Conservation (phyloP, 2,888 invertebrate genomes). For the Ormyrus labotus region DNA sequence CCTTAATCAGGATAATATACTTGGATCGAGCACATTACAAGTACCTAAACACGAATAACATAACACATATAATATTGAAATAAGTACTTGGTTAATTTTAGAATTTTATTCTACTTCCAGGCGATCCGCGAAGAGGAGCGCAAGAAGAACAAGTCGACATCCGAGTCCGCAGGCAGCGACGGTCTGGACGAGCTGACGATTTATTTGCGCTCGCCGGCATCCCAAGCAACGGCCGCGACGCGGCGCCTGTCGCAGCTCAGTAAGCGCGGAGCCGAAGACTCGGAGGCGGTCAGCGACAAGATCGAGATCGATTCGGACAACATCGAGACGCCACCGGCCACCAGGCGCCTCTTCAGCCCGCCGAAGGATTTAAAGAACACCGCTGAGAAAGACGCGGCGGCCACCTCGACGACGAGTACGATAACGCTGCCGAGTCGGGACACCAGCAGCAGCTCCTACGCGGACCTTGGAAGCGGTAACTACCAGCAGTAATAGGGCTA, state of each 20-base stretch:
- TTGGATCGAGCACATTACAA: conserved; percentile 74
- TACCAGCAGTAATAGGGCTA: background rate
- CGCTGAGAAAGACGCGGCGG: conserved; percentile 66
- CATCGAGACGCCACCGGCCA: conserved; percentile 92
- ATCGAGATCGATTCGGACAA: conserved; percentile 93
- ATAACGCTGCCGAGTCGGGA: conserved; percentile 60
- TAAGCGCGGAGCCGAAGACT: conserved; percentile 61
- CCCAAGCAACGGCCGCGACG: conserved; percentile 57
- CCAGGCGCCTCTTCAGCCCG: conserved; percentile 82
- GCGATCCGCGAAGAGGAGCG: conserved; percentile 73
- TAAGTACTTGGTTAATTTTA: background rate
- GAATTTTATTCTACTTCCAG: conserved; percentile 54
- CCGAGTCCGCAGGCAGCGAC: conserved; percentile 62
- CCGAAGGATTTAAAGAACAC: conserved; percentile 78
- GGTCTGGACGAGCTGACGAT: conserved; percentile 45
- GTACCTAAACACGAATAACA: conserved; percentile 60
- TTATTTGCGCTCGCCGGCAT: conserved; percentile 63
- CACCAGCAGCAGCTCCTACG: conserved; percentile 60
- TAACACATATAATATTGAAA: background rate
- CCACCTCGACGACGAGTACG: background rate
- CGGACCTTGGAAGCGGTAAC: conserved; percentile 70
- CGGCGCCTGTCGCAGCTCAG: conserved; percentile 66
- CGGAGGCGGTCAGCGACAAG: conserved; percentile 78
- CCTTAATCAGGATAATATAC: conserved; percentile 71
- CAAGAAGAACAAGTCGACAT: conserved; percentile 66